Conservation (phyloP, 2,797 vertebrate species). For the Enteromius paludinosus region DNA sequence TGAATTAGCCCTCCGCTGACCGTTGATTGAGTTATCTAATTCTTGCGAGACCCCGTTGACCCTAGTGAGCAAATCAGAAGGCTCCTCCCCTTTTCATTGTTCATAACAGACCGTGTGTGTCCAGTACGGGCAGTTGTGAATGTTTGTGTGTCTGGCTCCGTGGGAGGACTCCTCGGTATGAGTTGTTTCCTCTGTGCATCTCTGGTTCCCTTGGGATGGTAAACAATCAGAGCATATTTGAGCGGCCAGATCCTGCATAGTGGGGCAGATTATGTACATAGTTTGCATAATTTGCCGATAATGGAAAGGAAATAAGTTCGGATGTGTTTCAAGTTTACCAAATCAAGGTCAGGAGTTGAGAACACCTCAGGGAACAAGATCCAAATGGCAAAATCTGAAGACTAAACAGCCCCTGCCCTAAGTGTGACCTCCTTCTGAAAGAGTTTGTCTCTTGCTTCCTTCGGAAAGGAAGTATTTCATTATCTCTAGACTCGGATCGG, state of each 20-base stretch:
- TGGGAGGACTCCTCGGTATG: not conserved
- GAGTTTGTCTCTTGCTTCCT: slow-evolving; percentile 35
- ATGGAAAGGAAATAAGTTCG: slow-evolving; percentile 49
- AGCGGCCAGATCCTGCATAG: slow-evolving; percentile 11
- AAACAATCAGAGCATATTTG: slow-evolving; percentile 38
- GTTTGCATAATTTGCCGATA: slow-evolving; percentile 53
- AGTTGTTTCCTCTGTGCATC: not conserved
- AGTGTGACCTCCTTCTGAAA: slow-evolving; percentile 32
- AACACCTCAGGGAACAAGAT: slow-evolving; percentile 38
- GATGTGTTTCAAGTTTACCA: slow-evolving; percentile 38
- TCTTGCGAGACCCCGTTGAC: not conserved
- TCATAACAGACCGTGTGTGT: slow-evolving; percentile 5
- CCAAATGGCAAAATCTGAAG: slow-evolving; percentile 40
- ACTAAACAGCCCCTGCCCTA: slow-evolving; percentile 48
- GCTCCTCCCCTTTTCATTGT: slow-evolving; percentile 28
- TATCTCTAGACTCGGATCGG: slow-evolving; percentile 23
- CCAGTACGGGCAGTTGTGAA: not conserved
- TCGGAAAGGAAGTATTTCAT: slow-evolving; percentile 41
- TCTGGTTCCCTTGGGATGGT: slow-evolving; percentile 13
- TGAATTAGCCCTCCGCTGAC: not conserved
- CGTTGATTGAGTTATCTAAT: slow-evolving; percentile 26
- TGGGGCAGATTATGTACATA: slow-evolving; percentile 33
- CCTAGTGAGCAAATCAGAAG: slow-evolving; percentile 16
- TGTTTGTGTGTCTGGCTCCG: slow-evolving; percentile 24
- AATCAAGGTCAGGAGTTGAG: slow-evolving; percentile 47